Percentiles rank a stretch among this genome's conserved stretches.
phyloP scores from a whole-genome alignment of 2,797 vertebrate genomes.

The Pseudochirops corinnae region DNA sequence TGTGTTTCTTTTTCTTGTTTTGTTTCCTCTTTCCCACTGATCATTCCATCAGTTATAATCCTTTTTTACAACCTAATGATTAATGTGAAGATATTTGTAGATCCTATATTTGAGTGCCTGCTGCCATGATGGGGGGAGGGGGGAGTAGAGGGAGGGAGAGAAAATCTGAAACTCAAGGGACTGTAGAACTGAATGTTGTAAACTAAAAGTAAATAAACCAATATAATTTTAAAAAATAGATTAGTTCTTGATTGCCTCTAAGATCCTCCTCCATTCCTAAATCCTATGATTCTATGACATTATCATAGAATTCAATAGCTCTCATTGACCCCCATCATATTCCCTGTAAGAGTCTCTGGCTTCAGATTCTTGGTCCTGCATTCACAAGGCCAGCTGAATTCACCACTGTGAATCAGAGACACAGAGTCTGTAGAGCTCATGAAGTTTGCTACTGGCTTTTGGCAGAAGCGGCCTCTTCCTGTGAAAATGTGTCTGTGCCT shows the following conservation, averaged over 20 bases:
- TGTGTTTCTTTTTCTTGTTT: too few relatives aligned
- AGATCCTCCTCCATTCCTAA: background rate
- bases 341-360: background rate
- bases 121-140: too few relatives aligned
- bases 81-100: too few relatives aligned
- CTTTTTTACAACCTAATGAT: too few relatives aligned
- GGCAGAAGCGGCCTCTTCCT: conserved; percentile 28
- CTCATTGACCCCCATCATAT: background rate
- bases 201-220: too few relatives aligned
- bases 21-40: too few relatives aligned
- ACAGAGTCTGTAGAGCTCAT: background rate
- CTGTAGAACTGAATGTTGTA: too few relatives aligned
- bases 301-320: background rate
- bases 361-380: background rate
- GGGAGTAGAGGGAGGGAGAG: too few relatives aligned
- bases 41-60: too few relatives aligned
- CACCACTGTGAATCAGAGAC: background rate
- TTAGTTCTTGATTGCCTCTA: background rate
- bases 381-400: background rate
- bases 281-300: background rate
- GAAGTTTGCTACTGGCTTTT: conserved; percentile 35
- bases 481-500: conserved; percentile 42
- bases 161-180: too few relatives aligned
- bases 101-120: too few relatives aligned
- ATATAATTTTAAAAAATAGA: background rate